phyloP scores from a whole-genome alignment of 2,888 invertebrate species.

The Cephonodes hylas region DNA sequence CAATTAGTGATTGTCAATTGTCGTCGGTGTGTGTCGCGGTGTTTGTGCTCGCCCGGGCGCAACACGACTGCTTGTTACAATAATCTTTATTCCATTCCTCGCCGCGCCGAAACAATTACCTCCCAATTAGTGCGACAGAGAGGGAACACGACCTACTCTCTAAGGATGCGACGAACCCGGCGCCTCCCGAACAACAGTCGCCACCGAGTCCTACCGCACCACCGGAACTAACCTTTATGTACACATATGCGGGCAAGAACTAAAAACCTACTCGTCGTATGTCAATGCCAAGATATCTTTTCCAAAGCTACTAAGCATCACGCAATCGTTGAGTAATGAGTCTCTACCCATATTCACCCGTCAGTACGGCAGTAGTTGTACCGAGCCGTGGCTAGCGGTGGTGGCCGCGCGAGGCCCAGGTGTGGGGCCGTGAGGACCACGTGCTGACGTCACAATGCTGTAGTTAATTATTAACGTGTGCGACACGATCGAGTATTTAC shows the following conservation, averaged over 20 bases:
- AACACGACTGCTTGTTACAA: slow-evolving; percentile 12
- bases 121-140: slow-evolving; percentile 18
- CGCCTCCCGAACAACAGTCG: too few relatives aligned
- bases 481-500: background rate
- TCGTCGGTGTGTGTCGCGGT: background rate
- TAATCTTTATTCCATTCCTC: slow-evolving; percentile 19
- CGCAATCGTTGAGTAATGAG: too few relatives aligned
- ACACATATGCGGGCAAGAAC: too few relatives aligned
- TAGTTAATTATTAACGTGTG: background rate
- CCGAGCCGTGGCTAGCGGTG: too few relatives aligned
- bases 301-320: too few relatives aligned
- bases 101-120: slow-evolving; percentile 17
- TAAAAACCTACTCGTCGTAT: too few relatives aligned
- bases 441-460: background rate
- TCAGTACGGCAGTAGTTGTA: too few relatives aligned
- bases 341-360: too few relatives aligned
- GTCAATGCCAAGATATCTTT: too few relatives aligned
- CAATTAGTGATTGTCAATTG: background rate
- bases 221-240: too few relatives aligned
- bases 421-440: background rate
- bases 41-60: background rate
- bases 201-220: too few relatives aligned
- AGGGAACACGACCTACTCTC: background rate
- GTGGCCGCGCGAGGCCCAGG: too few relatives aligned
- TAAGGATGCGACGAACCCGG: background rate